A percentile compares a stretch with the other conserved stretches of the same genome.
These are phyloP conservation scores for Himalopsyche japonica DNA, from an alignment of 2,888 invertebrate genomes.

Conservation along the genomic window DNA sequence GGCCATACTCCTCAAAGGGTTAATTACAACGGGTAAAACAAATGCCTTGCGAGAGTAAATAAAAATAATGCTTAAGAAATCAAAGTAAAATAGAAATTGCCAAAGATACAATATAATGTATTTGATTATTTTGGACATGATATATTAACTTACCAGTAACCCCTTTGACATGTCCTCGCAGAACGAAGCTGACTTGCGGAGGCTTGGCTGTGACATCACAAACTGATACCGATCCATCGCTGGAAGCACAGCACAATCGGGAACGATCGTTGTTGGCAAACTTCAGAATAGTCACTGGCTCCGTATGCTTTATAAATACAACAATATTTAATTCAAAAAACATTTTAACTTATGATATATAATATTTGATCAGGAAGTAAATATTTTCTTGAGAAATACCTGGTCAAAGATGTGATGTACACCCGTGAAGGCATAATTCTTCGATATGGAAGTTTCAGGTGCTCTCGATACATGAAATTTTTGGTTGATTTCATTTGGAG, in stretches of 20 bases:
- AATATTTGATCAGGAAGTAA: background rate
- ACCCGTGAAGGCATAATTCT: constrained; percentile 85
- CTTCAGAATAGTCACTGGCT: constrained; percentile 76
- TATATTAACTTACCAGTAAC: constrained; percentile 64
- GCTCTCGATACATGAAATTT: constrained; percentile 23
- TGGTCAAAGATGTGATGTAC: constrained; percentile 90
- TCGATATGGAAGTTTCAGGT: constrained; percentile 65
- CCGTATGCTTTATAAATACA: constrained; percentile 57
- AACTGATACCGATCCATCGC: constrained; percentile 78
- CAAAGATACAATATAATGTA: no score
- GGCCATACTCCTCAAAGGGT: no score
- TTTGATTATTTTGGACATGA: constrained; percentile 4
- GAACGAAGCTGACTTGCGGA: constrained; percentile 69
- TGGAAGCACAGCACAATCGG: constrained; percentile 76
- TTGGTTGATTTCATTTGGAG: constrained; percentile 15
- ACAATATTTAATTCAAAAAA: background rate
- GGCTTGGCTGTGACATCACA: constrained; percentile 76
- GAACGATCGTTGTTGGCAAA: constrained; percentile 85
- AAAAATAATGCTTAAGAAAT: no score
- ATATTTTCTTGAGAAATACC: constrained; percentile 48
- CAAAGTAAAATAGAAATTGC: no score
- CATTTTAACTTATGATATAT: background rate
- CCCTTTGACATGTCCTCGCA: constrained; percentile 76
- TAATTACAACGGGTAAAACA: no score
- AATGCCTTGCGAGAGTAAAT: no score